These are phyloP conservation scores for Tetrapedia diversipes DNA, from an alignment of 2,888 invertebrate species.

Conservation along the genomic window DNA sequence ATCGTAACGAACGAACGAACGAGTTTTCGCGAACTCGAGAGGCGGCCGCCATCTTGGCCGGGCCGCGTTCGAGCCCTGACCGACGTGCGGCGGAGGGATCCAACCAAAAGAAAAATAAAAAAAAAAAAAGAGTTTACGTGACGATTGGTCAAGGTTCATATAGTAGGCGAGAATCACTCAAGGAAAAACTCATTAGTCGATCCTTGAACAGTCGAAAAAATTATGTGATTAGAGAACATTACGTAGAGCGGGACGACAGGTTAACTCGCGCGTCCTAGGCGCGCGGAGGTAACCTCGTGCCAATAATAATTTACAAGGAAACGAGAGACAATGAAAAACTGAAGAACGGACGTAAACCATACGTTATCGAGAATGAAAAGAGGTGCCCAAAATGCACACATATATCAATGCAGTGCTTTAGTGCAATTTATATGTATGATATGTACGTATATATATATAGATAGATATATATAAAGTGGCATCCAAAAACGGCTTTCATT, in stretches of 20 bases:
- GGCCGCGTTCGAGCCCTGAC: conserved; percentile 52
- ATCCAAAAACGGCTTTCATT: conserved; percentile 81
- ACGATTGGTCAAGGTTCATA: conserved; percentile 50
- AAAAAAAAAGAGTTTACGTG: conserved; percentile 27
- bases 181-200: conserved; percentile 69
- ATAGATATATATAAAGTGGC: conserved; percentile 80
- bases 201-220: conserved; percentile 79
- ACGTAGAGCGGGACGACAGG: conserved; percentile 43
- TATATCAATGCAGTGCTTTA: conserved; percentile 83
- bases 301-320: conserved; percentile 65
- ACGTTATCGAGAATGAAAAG: conserved; percentile 81
- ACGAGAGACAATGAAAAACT: conserved; percentile 72
- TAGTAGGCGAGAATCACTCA: conserved; percentile 56
- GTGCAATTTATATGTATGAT: conserved; percentile 82
- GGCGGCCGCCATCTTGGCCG: not conserved
- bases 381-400: conserved; percentile 83
- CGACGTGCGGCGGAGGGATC: conserved; percentile 38
- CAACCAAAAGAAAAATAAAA: not conserved
- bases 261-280: conserved; percentile 53
- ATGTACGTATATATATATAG: conserved; percentile 79
- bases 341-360: conserved; percentile 75
- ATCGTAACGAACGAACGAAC: too few relatives aligned
- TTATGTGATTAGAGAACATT: conserved; percentile 73
- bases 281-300: conserved; percentile 63
- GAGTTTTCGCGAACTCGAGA: not conserved